Evolutionary conservation across 2,797 vertebrate species (phyloP), one percentile per base, ranked within the genome.

Genomic region (Mus caroli): DNA sequence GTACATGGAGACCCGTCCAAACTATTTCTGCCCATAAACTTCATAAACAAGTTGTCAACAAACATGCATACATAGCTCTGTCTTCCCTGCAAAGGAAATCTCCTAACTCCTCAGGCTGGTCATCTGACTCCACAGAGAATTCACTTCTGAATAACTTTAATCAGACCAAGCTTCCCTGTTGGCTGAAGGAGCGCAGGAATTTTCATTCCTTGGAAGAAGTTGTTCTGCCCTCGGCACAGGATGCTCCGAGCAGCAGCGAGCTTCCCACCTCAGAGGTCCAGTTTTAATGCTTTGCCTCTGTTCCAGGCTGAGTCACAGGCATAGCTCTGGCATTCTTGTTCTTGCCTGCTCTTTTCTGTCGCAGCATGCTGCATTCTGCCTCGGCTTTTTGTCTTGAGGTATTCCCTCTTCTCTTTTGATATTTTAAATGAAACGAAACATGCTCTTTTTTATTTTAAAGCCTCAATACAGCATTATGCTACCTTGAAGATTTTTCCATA

Each of bases 41-140:
- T 91, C 54, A 37, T 67, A 87, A 94, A 91, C 60, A 95, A 93
- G 37, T 84, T 95, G 64, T 92, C 94, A 84, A 88, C 56, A 93
- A 79, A 54, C 86, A 50, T 22, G 40, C 22, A 52, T 19, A 17
- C 28, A 28, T 12, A 40, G 19, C 62, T 90, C 73, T 34, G n/a
- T 67, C 85, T 43, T 79, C 12, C 86, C 88, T 62, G n/a, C 83
- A 87, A 37, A 95, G 1, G 8, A 90, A 67, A 54, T 78, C 89
- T 96, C 67, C 84, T 69, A 31, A 75, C 80, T 80, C 22, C 90
- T 80, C 54, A 24, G 14, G 24, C 88, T 82, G 50, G 31, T 77
- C 82, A 73, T 43, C 76, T 58, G 80, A 96, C 40, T 69, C 20
- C 5, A 10, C 56, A 60, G 34, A 90, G 75, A 87, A 89, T 46